Evolutionary conservation across 2,797 vertebrate species (phyloP).

Genomic region (Cirrhinus mrigala): DNA sequence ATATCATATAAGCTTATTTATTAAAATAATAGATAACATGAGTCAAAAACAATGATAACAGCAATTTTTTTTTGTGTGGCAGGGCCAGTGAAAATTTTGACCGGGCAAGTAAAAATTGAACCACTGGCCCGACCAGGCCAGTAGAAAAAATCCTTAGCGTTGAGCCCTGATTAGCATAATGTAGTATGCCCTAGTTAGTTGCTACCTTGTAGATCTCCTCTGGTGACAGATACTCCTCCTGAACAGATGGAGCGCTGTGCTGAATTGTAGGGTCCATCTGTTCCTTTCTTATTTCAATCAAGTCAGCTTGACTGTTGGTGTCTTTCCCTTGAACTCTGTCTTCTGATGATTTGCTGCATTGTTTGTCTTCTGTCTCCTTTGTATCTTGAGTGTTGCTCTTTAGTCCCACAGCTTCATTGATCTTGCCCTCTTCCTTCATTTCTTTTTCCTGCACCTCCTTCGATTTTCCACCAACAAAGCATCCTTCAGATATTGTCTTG

Average conservation of each 20-base stretch:
- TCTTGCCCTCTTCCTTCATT: neutral
- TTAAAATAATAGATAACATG: too few species aligned
- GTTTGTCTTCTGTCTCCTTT: slow-evolving; percentile 15
- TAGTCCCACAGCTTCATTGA: neutral
- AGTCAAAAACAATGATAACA: too few species aligned
- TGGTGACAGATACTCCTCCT: slow-evolving; percentile 66
- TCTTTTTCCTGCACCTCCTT: neutral
- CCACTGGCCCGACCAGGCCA: too few species aligned
- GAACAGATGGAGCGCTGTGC: slow-evolving; percentile 48
- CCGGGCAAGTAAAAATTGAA: too few species aligned
- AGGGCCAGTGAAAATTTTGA: too few species aligned
- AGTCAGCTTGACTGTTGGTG: neutral
- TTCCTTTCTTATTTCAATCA: slow-evolving; percentile 14
- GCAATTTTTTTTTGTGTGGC: too few species aligned
- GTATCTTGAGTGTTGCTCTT: neutral
- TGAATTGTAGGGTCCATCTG: slow-evolving; percentile 17
- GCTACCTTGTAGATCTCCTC: slow-evolving; percentile 76
- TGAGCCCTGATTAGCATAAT: too few species aligned
- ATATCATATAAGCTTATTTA: too few species aligned
- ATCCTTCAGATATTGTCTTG: neutral
- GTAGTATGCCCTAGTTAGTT: neutral
- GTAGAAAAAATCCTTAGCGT: too few species aligned
- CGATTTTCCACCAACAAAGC: neutral
- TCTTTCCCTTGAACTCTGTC: slow-evolving; percentile 15
- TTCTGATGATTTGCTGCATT: neutral